Percentiles rank a stretch among this genome's conserved stretches.
Evolutionary conservation across 23 tunicate species (phyloP).

Genomic region (Trididemnum miniatum): DNA sequence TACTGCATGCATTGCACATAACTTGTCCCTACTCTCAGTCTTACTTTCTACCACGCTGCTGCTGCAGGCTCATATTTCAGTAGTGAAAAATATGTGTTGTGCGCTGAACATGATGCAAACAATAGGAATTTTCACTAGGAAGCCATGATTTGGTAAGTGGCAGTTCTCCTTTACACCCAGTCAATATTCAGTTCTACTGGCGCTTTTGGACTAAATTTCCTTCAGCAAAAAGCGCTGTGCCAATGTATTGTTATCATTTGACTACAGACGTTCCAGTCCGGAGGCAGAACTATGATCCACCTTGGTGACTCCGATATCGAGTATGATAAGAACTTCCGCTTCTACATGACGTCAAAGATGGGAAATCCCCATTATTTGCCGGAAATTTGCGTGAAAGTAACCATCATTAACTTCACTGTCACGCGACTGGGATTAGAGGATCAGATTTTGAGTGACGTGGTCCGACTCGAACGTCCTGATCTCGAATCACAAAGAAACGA

Average conservation of each 20-base stretch:
- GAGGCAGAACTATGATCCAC: slow-evolving; percentile 72
- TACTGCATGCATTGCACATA: no score
- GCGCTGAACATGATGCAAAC: no score
- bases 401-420: slow-evolving; percentile 95
- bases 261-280: slow-evolving; percentile 69
- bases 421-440: slow-evolving; percentile 83
- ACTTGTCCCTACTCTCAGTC: no score
- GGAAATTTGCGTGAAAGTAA: slow-evolving; percentile 92
- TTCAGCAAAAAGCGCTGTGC: neutral
- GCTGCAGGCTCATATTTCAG: no score
- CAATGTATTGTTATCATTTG: no score
- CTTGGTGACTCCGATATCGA: slow-evolving; percentile 92
- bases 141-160: no score
- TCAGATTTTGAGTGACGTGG: slow-evolving; percentile 82
- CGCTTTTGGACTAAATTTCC: no score
- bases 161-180: no score
- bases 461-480: slow-evolving; percentile 82
- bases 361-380: slow-evolving; percentile 93
- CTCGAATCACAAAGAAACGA: slow-evolving; percentile 74
- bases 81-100: no score
- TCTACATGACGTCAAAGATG: slow-evolving; percentile 96
- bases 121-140: no score
- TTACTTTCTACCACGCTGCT: no score
- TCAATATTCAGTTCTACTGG: no score
- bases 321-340: slow-evolving; percentile 92